Percentiles rank a stretch among this genome's conserved stretches.
Evolutionary conservation across 2,113 vertebrate genomes (phyloP).

Genomic region (Odocoileus virginianus): DNA sequence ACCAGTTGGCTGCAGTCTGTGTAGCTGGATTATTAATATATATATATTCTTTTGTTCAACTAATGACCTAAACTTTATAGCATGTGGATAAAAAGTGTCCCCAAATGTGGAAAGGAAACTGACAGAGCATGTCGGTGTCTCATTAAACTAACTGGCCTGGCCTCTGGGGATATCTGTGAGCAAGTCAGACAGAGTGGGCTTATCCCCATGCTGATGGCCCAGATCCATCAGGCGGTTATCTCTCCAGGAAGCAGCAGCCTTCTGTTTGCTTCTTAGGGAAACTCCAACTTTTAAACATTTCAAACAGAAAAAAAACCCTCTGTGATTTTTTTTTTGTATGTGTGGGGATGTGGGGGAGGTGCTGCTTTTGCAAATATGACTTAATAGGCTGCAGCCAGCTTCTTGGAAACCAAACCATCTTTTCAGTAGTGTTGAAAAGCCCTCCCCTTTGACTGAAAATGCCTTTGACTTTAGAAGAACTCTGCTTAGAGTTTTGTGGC

Average conservation of each 20-base stretch:
- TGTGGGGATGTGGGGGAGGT: neutral
- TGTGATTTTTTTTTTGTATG: neutral
- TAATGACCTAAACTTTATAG: neutral
- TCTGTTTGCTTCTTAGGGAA: slow-evolving; percentile 9
- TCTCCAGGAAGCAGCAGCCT: neutral
- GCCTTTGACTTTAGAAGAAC: neutral
- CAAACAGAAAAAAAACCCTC: neutral
- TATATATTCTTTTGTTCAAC: neutral
- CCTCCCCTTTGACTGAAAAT: neutral
- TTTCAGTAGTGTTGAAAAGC: slow-evolving; percentile 9
- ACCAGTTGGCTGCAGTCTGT: neutral
- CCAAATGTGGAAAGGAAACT: neutral
- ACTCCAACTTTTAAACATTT: slow-evolving; percentile 21
- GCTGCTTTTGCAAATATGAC: neutral
- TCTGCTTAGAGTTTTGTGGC: neutral
- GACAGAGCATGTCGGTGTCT: neutral
- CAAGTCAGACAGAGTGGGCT: neutral
- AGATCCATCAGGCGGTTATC: neutral
- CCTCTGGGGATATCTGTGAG: neutral
- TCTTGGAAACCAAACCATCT: slow-evolving; percentile 24
- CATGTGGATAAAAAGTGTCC: neutral
- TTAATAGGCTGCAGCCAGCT: slow-evolving; percentile 30
- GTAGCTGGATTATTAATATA: neutral
- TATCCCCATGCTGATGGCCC: neutral
- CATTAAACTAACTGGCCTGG: neutral